Base-by-base conservation (phyloP, 2,888 invertebrate species). In the Melanchra persicariae region DNA sequence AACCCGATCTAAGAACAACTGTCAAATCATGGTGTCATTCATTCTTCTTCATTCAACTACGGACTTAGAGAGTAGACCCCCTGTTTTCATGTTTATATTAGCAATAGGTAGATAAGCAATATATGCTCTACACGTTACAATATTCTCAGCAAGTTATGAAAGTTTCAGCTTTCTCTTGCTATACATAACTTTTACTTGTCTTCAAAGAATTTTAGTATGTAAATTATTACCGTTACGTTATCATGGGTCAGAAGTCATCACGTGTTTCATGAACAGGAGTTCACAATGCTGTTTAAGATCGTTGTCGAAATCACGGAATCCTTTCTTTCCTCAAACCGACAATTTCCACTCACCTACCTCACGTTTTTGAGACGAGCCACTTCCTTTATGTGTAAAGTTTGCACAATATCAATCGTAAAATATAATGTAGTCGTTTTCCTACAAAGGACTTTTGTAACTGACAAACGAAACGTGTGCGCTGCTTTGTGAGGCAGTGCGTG, bases 251-350 rank as follows among this genome's bases (percentile, higher is more conserved):
- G 78, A 84, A 82, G 88, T 88, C 88, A 86, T 78, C 86, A 85
- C 85, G 87, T 86, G 86, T 86, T 82, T 82, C 81, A 84, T 83
- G 70, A 72, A 81, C 82, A 70, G 84, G 78, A 83, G 77, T 82
- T 79, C 66, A 81, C 75, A 85, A 81, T 79, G 70, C 75, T 68
- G 81, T 70, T 76, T 76, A 63, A 90, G 91, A 91, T 91, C 79
- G 77, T 91, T 91, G 86, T 92, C 91, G 77, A 77, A n/a, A 87
- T 89, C 91, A 91, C 91, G 91, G 75, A 89, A 85, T 87, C 87
- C 87, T 88, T 90, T 86, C 87, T 89, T 91, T 88, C 81, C 85
- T 85, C 81, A 81, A 88, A 82, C 81, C 79, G 62, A 79, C 78
- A 79, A 82, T 88, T 86, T 85, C 77, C 85, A 83, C 85, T 74